Evolutionary conservation across 37 sponge, comb jelly and placozoan genomes (phyloP), one percentile per base, ranked within the genome.

Genomic region (Corticium candelabrum): DNA sequence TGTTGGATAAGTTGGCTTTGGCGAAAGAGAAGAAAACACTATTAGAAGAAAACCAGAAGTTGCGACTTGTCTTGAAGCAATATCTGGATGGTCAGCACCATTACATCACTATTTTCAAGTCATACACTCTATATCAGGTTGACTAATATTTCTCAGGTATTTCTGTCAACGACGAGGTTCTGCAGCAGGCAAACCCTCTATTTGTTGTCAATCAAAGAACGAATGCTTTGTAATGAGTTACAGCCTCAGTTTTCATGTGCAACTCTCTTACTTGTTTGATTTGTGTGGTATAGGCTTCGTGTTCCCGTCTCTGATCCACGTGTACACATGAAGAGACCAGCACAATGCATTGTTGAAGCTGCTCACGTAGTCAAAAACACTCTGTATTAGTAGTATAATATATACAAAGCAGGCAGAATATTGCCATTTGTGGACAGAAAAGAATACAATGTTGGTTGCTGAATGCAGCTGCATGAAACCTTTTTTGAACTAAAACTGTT

Each of bases 81-180:
- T 97, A 97, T 74, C 84, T 97, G 30, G 95, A 97, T 78, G 96
- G 96, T 93, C 41, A 71, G 84, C 68, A 76, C 34, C 2, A n/a
- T 34, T 78, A 41, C 5, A 34, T 37, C 30, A 4, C 4, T n/a
- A 76, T n/a, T 2, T 15, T 3, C 2, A 35, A 3, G 0, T 35
- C 30, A 5, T 74, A 37, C 37, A 32, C 29, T 74, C 39, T 73
- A 1, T 76, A 39, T 3, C 1, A 3, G 1, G 1, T 1, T 41
- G 1, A 2, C 1, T 1, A n/a, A 41, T 1, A 29, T 74, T 29
- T 37, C 1, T 15, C 67, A 91, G 94, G 94, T 40, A 96, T 97
- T 39, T 94, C 95, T 70, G 95, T 97, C 34, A 97, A 82, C 80
- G 88, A 94, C 74, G 99, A 97, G 56, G 84, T 97, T 7, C 80